Percentiles rank a stretch among this genome's conserved stretches.
Evolutionary conservation across 2,797 vertebrate genomes (phyloP).

Genomic region (Urosaurus nigricauda): DNA sequence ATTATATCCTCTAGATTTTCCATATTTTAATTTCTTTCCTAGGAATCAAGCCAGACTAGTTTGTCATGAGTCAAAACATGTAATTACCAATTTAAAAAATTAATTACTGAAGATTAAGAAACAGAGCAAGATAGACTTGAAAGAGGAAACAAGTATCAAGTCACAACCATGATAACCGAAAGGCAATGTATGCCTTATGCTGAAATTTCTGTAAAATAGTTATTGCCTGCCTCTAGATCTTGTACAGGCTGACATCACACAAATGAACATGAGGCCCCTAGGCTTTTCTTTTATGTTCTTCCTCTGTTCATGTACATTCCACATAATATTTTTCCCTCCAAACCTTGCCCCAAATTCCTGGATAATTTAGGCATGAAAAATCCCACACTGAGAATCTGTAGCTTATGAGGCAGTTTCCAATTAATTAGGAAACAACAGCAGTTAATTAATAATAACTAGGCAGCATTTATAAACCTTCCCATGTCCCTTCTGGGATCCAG

Average conservation of each 20-base stretch:
- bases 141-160: not conserved
- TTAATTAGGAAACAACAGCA: not conserved
- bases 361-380: not conserved
- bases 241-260: not conserved
- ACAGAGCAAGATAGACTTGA: not conserved
- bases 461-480: constrained; percentile 3
- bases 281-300: not conserved
- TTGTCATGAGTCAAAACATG: not conserved
- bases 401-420: not conserved
- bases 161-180: not conserved
- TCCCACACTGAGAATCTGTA: not conserved
- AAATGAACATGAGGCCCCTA: not conserved
- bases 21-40: not conserved
- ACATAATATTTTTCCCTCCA: not conserved
- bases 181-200: not conserved
- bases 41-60: not conserved
- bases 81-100: not conserved
- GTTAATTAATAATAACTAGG: constrained; percentile 23
- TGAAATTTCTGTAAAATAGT: not conserved
- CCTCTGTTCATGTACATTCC: not conserved
- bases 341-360: not conserved
- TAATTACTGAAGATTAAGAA: not conserved
- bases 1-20: not conserved
- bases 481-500: not conserved
- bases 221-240: not conserved